Base-by-base conservation (phyloP, 2,888 invertebrate genomes). In the Cataglyphis cursor region DNA sequence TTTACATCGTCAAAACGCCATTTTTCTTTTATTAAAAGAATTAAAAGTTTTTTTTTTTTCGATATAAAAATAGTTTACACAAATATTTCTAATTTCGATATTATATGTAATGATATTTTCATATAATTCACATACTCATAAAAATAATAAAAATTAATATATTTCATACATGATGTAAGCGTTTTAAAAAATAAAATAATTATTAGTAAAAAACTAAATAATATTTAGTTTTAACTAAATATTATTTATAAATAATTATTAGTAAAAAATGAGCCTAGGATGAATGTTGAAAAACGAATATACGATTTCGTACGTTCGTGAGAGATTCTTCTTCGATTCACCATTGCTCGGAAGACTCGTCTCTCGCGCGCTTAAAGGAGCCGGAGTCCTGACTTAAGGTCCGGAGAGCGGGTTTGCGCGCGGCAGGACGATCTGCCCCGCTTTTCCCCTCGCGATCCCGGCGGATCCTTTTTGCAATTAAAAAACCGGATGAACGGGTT, bases 401-500 rank as follows among this genome's bases (percentile, higher is more conserved):
- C 80, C 88, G 59, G 59, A 68, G 62, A 81, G 84, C 86, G 78
- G 75, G 87, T 86, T 88, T 85, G 83, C 82, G 81, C 73, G 81
- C 73, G 76, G 66, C 75, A 64, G 51, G 51, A 64, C 76, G 57
- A 70, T 80, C 72, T 84, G 85, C 82, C 68, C 9, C 35, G 51
- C 51, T n/a, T 51, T 51, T 8, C 51, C 51, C 51, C 51, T n/a
- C 51, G 51, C 76, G 68, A 82, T 65, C 91, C 88, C 83, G 88
- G 89, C 91, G 90, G 92, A 93, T 93, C 93, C 93, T 93, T 93
- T 94, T 94, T 93, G 94, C 94, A 94, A 94, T 94, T 94, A 94
- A 94, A 94, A 94, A 94, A 94, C 94, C 94, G 93, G 94, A 92
- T 89, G 90, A 91, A 94, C 94, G 92, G 93, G 94, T 94, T 93